Percentiles rank a stretch among this genome's conserved stretches.
Evolutionary conservation across 2,113 vertebrate species (phyloP).

Genomic region (Egretta garzetta): DNA sequence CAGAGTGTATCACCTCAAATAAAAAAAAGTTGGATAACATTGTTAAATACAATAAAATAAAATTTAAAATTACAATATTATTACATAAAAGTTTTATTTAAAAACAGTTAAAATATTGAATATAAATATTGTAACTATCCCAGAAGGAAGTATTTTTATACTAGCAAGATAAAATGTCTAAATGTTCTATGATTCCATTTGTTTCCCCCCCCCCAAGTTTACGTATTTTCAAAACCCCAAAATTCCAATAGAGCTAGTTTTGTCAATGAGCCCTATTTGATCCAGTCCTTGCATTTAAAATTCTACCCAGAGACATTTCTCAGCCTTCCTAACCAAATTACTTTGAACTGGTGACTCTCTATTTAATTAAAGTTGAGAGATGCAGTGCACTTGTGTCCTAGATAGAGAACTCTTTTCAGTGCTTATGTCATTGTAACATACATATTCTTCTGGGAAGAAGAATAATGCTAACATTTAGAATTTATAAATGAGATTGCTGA

Average conservation of each 20-base stretch:
- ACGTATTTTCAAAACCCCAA: not conserved
- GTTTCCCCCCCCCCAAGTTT: accelerated
- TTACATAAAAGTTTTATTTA: not conserved
- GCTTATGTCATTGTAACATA: not conserved
- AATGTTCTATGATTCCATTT: not conserved
- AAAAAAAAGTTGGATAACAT: not conserved
- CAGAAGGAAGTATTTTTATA: not conserved
- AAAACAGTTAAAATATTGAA: not conserved
- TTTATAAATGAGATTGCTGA: slow-evolving; percentile 25
- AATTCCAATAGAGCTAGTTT: not conserved
- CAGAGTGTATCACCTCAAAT: not conserved
- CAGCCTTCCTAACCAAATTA: not conserved
- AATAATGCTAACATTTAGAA: slow-evolving; percentile 20
- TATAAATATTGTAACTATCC: not conserved
- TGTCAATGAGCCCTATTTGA: not conserved
- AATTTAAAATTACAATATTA: not conserved
- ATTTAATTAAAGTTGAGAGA: not conserved
- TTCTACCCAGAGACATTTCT: not conserved
- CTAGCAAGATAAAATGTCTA: not conserved
- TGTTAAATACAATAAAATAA: not conserved
- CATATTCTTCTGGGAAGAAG: not conserved
- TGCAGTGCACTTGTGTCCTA: not conserved
- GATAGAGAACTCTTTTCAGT: not conserved
- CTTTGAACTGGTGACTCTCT: not conserved
- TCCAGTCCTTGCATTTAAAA: not conserved